Base-by-base conservation (phyloP, 2,113 vertebrate species). In the Campylorhamphus procurvoides region DNA sequence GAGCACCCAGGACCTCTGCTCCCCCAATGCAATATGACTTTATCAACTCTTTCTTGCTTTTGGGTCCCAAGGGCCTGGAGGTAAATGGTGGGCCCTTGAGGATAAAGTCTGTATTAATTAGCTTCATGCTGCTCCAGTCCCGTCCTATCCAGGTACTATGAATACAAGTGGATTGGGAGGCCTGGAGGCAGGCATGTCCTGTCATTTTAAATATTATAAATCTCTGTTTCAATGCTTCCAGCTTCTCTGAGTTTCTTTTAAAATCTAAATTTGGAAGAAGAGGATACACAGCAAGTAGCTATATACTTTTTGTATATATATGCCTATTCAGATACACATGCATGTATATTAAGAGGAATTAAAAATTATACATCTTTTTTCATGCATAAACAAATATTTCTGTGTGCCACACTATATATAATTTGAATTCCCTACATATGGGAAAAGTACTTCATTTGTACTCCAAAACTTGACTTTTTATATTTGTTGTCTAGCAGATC, bases 111-210 rank as follows among this genome's bases (percentile, higher is more conserved):
- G 80, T 87, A 93, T 81, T 75, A 78, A 96, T 95, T 78, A 96
- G 76, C 88, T 62, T 96, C 94, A 94, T 37, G 49, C 69, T 95
- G 90, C 60, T 96, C 60, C 73, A 90, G 88, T 49, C 60, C 73
- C 1, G 1, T 94, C 76, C 66, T 93, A 68, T 5, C 76, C 90
- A 96, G 90, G 96, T 95, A 95, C 64, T 24, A 53, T 40, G 76
- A 84, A 89, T 49, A 47, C 60, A 87, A 90, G 73, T 33, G 64
- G 66, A 79, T 25, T 24, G 18, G 84, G 56, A 95, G 69, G 88
- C 96, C 93, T 68, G 81, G 55, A 93, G 94, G 96, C 94, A 96
- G 84, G 69, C 85, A 72, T 95, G 95, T 86, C 95, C 92, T 96
- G 93, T 96, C 93, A 93, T 89, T 93, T 92, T 82, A 89, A 93